Percentiles rank a stretch among this genome's conserved stretches.
Conservation (phyloP, 35 echinoderm and acorn worm genomes). For the Heliocidaris tuberculata region DNA sequence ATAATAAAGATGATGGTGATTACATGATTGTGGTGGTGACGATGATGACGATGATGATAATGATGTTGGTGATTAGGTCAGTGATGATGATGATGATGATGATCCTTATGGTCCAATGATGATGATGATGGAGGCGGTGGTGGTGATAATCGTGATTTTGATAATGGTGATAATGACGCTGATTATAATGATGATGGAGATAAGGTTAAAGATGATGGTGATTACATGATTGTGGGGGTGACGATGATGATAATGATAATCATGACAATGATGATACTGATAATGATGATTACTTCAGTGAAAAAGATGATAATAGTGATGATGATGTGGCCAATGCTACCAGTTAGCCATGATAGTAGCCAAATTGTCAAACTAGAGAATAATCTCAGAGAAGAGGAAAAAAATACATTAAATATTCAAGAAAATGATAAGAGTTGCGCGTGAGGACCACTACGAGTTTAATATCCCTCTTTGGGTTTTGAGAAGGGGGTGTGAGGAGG, state of each 20-base stretch:
- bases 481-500: slow-evolving; percentile 9
- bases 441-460: slow-evolving; percentile 2
- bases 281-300: background rate
- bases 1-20: background rate
- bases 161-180: background rate
- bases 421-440: background rate
- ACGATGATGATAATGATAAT: background rate
- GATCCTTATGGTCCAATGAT: too few species aligned
- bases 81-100: background rate
- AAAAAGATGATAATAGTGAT: background rate
- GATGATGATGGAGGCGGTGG: too few species aligned
- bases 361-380: background rate
- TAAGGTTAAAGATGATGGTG: background rate
- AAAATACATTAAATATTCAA: background rate
- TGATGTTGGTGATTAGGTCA: background rate
- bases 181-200: background rate
- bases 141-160: background rate
- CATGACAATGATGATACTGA: background rate
- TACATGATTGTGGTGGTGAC: background rate
- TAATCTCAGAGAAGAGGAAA: background rate
- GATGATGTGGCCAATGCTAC: background rate
- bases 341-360: background rate
- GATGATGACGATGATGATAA: background rate
- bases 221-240: background rate
- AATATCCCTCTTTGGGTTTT: slow-evolving; percentile 40